Percentiles rank a stretch among this genome's conserved stretches.
Evolutionary conservation across 1,140 invertebrate genomes (phyloP).

Genomic region (Paralvinella palmiformis): DNA sequence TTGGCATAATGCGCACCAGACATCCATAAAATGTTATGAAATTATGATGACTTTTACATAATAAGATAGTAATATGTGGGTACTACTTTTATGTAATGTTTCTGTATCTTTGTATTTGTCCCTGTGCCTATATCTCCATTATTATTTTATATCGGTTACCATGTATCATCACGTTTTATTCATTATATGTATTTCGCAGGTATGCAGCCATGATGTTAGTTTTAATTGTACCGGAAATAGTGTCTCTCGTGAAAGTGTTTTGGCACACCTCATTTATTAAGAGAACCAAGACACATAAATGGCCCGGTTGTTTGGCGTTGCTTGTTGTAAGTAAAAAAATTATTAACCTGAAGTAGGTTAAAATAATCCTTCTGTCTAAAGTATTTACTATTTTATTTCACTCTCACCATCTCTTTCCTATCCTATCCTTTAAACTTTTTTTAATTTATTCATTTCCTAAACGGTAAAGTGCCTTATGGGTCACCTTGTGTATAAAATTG

Average conservation of each 20-base stretch:
- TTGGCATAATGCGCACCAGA: not conserved
- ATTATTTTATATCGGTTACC: not conserved
- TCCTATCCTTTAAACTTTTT: too few species aligned
- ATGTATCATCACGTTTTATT: not conserved
- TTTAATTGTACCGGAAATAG: not conserved
- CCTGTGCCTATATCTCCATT: not conserved
- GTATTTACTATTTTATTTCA: too few species aligned
- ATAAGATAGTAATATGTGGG: not conserved
- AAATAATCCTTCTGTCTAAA: too few species aligned
- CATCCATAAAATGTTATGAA: not conserved
- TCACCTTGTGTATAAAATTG: too few species aligned
- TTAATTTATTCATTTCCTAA: too few species aligned
- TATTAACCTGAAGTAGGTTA: too few species aligned
- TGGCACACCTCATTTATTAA: not conserved
- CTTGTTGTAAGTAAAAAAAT: not conserved
- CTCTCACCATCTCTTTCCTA: too few species aligned
- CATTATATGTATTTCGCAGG: not conserved
- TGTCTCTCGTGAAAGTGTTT: not conserved
- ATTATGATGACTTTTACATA: not conserved
- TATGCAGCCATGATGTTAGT: not conserved
- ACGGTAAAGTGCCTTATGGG: too few species aligned
- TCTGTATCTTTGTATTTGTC: not conserved
- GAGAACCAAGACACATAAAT: not conserved
- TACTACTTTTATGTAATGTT: not conserved
- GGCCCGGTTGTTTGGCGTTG: not conserved